Conservation (phyloP, 2,888 invertebrate genomes). For the Bedellia somnulentella region DNA sequence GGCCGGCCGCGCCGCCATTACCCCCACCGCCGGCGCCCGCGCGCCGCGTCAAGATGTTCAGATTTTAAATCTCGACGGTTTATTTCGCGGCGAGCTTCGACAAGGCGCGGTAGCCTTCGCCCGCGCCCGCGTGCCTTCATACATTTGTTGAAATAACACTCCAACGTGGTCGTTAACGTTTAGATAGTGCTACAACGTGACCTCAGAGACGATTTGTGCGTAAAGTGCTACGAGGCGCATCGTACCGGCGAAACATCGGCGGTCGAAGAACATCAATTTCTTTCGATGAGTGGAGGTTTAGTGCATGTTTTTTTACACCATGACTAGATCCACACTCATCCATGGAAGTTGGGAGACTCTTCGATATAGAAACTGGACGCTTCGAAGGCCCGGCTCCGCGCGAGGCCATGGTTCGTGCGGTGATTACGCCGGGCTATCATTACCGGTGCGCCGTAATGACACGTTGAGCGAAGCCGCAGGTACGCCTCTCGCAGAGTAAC, state of each 20-base stretch:
- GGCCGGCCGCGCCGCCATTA: constrained; percentile 20
- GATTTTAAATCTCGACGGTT: constrained; percentile 63
- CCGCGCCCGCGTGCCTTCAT: constrained; percentile 16
- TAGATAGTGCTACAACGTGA: constrained; percentile 49
- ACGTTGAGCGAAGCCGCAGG: constrained; percentile 42
- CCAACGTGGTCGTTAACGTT: constrained; percentile 43
- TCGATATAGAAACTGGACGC: constrained; percentile 18
- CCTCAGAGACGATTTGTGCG: constrained; percentile 48
- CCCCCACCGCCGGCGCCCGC: constrained; percentile 28
- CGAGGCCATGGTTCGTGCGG: constrained; percentile 20
- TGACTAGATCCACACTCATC: constrained; percentile 83
- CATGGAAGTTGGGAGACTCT: constrained; percentile 66
- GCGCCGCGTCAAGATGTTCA: constrained; percentile 53
- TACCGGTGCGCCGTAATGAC: constrained; percentile 42
- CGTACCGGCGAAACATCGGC: constrained; percentile 13
- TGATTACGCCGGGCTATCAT: constrained; percentile 27
- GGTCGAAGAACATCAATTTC: constrained; percentile 50
- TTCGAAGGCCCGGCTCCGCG: constrained; percentile 20
- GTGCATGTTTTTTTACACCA: constrained; percentile 68
- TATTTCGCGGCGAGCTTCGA: constrained; percentile 50
- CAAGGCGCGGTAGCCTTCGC: constrained; percentile 25
- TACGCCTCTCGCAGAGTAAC: constrained; percentile 27
- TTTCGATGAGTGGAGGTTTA: constrained; percentile 76
- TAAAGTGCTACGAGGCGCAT: constrained; percentile 35
- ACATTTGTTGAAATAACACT: constrained; percentile 29